Evolutionary conservation across 2,113 vertebrate genomes (phyloP), one percentile per base, ranked within the genome.

Genomic region (Sorex araneus): DNA sequence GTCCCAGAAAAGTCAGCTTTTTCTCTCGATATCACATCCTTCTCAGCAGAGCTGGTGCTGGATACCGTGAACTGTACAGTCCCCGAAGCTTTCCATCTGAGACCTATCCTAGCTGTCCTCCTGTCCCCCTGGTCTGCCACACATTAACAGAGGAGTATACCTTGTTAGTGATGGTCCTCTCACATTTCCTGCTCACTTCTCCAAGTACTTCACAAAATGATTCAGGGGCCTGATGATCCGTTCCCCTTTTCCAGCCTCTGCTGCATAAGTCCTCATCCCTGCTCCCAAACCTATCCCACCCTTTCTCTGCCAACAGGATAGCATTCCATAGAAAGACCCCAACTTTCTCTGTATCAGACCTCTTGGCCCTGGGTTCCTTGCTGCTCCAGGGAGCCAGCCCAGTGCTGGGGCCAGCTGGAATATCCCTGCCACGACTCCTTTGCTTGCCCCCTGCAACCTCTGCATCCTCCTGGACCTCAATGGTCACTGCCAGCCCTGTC

Each of bases 241-340:
- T 43, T 45, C 50, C 30, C 30, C 25, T 69, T 75, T 47, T 15
- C 28, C 27, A 21, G 27, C 27, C 50, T 81, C 79, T 45, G 67
- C 4, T 57, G 0, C 27, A 13, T 25, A 8, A 30, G 21, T 40
- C 10, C 7, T 32, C 2, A 25, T 3, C 10, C 8, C 23, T 66
- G n/a, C 28, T 30, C 15, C 25, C 21, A 8, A 50, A 50, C 5
- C 13, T 71, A 4, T 11, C 1, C 3, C 2, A 0, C 9, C 11
- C 28, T 60, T 80, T 74, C 13, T 32, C 2, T 66, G 54, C 28
- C 40, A 2, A 8, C 8, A n/a, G 50, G 50, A 21, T 13, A 30
- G 25, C 27, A 15, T 18, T 54, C 43, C 69, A 71, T 11, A 11
- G 32, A 27, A 40, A 64, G 54, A 23, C 23, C 40, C 13, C 2